These are phyloP conservation scores for Aphodius sticticus DNA, from an alignment of 2,888 invertebrate genomes.

Conservation along the genomic window DNA sequence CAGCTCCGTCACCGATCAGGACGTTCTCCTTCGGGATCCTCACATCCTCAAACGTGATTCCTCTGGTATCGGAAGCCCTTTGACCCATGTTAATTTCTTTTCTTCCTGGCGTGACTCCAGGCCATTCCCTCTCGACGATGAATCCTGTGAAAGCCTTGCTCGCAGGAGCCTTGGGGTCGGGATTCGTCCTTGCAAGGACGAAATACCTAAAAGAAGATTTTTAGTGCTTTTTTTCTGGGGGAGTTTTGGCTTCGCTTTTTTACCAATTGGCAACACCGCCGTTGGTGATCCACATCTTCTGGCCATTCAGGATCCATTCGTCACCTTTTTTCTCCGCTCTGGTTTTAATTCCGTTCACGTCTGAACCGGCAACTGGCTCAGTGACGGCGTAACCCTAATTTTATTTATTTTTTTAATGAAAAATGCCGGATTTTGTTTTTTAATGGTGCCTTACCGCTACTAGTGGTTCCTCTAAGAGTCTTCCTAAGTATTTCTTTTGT, in stretches of 20 bases:
- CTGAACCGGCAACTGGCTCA: constrained; percentile 96
- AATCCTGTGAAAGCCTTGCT: constrained; percentile 97
- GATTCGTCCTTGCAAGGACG: constrained; percentile 90
- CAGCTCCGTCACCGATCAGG: constrained; percentile 86
- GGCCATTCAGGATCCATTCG: constrained; percentile 90
- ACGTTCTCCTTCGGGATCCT: constrained; percentile 94
- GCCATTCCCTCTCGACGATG: constrained; percentile 90
- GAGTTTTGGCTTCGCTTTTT: constrained; percentile 29
- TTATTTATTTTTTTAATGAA: constrained; percentile 20
- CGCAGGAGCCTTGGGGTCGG: constrained; percentile 90
- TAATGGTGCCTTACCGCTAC: constrained; percentile 74
- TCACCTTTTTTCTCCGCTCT: constrained; percentile 94
- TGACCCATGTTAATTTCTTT: constrained; percentile 99
- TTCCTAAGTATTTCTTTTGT: constrained; percentile 93
- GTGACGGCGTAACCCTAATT: constrained; percentile 91
- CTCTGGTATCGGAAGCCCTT: constrained; percentile 92
- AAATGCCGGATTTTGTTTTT: neutral
- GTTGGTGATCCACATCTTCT: constrained; percentile 99
- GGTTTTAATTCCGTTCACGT: constrained; percentile 91
- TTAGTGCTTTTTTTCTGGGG: neutral
- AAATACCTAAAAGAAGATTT: constrained; percentile 71
- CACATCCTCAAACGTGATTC: constrained; percentile 97
- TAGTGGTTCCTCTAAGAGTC: constrained; percentile 88
- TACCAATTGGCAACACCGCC: constrained; percentile 96
- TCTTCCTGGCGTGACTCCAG: constrained; percentile 87